These are phyloP conservation scores for Nemurella pictetii DNA, from an alignment of 2,888 invertebrate species.

Conservation along the genomic window DNA sequence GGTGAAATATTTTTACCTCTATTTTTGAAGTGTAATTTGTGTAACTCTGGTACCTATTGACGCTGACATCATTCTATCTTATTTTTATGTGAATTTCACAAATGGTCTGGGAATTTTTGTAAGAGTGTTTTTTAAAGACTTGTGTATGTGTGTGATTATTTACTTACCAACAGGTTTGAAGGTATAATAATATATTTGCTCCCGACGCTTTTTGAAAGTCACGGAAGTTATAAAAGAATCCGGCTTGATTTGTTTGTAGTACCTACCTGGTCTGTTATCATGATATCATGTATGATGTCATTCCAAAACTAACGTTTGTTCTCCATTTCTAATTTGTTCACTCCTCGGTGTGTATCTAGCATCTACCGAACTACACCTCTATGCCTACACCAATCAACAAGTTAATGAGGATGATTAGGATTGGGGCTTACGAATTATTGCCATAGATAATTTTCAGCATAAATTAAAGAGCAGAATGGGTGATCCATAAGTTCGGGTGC, in stretches of 20 bases:
- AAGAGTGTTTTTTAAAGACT: background rate
- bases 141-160: background rate
- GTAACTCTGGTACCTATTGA: background rate
- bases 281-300: too few species aligned
- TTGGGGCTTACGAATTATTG: too few species aligned
- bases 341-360: too few species aligned
- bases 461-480: too few species aligned
- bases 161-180: background rate
- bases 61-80: background rate
- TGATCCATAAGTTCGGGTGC: too few species aligned
- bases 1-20: background rate
- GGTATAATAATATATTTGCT: background rate
- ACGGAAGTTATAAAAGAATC: background rate
- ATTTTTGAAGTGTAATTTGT: background rate
- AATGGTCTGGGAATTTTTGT: background rate
- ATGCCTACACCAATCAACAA: too few species aligned
- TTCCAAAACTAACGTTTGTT: too few species aligned
- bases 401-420: too few species aligned
- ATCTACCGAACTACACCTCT: too few species aligned
- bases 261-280: too few species aligned
- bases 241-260: background rate
- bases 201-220: background rate
- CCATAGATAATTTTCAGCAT: too few species aligned
- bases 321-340: too few species aligned
- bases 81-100: background rate